Evolutionary conservation across 2,797 vertebrate species (phyloP).

Genomic region (Lates japonicus): DNA sequence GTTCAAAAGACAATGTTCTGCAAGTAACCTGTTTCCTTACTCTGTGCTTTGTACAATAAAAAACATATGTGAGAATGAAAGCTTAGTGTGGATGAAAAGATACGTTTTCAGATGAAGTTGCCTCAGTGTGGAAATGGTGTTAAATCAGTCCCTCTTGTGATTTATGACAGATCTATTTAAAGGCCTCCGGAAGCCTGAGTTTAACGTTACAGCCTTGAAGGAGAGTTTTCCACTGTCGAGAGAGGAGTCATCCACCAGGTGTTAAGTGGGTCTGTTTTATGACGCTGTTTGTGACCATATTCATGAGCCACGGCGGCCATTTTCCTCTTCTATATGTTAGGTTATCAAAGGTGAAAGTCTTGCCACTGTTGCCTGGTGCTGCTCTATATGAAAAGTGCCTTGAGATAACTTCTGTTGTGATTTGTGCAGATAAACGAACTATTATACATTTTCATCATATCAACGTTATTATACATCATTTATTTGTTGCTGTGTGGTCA

Average conservation of each 20-base stretch:
- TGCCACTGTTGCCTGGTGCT: no score
- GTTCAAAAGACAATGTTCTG: neutral
- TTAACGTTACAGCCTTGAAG: slow-evolving; percentile 34
- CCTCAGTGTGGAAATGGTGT: neutral
- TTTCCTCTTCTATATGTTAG: neutral
- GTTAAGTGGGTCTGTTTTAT: slow-evolving; percentile 20
- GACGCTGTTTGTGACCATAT: neutral
- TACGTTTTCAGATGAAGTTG: neutral
- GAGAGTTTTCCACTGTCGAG: slow-evolving; percentile 28
- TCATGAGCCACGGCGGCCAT: neutral
- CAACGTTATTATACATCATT: neutral
- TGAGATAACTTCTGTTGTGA: neutral
- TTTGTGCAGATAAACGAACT: neutral
- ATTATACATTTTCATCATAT: slow-evolving; percentile 5
- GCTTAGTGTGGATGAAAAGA: neutral
- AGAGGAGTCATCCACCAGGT: slow-evolving; percentile 16
- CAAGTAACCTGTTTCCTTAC: neutral
- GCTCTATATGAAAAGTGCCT: no score
- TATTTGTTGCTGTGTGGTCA: slow-evolving; percentile 45
- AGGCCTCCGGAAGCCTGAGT: slow-evolving; percentile 43
- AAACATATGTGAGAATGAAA: neutral
- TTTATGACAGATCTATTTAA: slow-evolving; percentile 46
- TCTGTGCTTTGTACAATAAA: neutral
- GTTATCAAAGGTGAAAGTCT: slow-evolving; percentile 2
- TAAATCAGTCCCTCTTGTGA: slow-evolving; percentile 10